Base-by-base conservation (phyloP, 1,140 invertebrate species). In the Hydropsyche tenuis region DNA sequence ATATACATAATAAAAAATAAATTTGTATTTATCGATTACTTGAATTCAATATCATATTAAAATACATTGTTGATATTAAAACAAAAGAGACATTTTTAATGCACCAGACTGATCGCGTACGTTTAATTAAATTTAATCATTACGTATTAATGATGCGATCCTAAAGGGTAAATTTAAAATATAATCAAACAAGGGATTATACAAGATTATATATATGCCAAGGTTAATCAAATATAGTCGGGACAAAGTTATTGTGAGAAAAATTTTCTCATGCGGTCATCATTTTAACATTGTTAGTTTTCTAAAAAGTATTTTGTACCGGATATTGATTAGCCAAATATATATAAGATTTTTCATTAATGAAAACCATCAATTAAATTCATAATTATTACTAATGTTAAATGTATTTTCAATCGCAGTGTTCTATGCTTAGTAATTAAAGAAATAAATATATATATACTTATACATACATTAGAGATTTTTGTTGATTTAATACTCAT, bases 81-180 rank as follows among this genome's bases (percentile, higher is more conserved):
- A 66, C n/a, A 66, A 22, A 63, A 46, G 71, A 73, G 37, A 68
- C 64, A 66, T 73, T 73, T 73, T 18, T 56, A 66, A 71, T 37
- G 73, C 56, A 63, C 68, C 75, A 76, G 75, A 77, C 75, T 77
- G 75, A 77, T 77, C 75, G 75, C 75, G 25, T 56, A 60, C 56
- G 23, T 60, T 60, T 60, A 60, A 60, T 60, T 23, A 60, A 25
- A 25, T 25, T 60, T 70, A 73, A 69, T 76, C 62, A 72, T 25
- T 70, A 72, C 71, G 70, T 74, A 73, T 66, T 51, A 30, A 75
- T 69, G 63, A 73, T 63, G 75, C 75, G 75, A 76, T 76, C 75
- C 66, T 75, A 56, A 76, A 71, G 64, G 62, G 69, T 70, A 72
- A 63, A 63, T 73, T 46, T 70, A 70, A 70, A 70, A 56, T 70